phyloP scores from a whole-genome alignment of 2,797 vertebrate species.

The Gymnothorax javanicus region DNA sequence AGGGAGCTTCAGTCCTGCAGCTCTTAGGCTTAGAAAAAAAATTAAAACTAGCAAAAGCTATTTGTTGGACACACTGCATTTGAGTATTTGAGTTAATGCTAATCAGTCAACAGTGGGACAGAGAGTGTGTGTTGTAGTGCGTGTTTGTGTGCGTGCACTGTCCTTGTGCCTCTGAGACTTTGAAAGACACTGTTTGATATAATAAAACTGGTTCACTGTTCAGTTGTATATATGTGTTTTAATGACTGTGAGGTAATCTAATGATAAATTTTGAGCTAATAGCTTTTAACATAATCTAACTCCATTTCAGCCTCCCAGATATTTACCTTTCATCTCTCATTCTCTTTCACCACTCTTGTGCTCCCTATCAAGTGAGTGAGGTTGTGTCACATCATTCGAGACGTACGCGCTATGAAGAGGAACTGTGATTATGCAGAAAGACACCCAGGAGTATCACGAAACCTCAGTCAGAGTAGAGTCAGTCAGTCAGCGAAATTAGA shows the following conservation, averaged over 20 bases:
- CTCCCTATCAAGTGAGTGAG: not conserved
- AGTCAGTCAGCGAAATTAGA: not conserved
- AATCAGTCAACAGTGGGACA: not conserved
- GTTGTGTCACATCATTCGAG: slow-evolving; percentile 6
- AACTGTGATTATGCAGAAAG: not conserved
- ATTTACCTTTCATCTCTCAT: not conserved
- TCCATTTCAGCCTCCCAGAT: not conserved
- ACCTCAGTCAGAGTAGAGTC: not conserved
- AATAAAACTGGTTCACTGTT: not conserved
- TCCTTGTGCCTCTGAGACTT: too few species aligned
- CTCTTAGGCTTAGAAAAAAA: not conserved
- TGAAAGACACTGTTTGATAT: too few species aligned
- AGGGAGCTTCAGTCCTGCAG: not conserved
- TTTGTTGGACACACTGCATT: not conserved
- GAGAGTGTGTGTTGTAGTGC: not conserved
- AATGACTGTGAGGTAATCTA: not conserved
- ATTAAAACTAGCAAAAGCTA: not conserved
- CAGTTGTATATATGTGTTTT: not conserved
- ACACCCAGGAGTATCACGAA: not conserved
- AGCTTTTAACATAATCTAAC: not conserved
- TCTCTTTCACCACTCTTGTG: not conserved
- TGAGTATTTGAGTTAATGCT: not conserved
- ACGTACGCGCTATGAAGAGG: not conserved
- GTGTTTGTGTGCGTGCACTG: not conserved
- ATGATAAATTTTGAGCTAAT: not conserved